Evolutionary conservation across 2,888 invertebrate genomes (phyloP).

Genomic region (Julus scandinavius): DNA sequence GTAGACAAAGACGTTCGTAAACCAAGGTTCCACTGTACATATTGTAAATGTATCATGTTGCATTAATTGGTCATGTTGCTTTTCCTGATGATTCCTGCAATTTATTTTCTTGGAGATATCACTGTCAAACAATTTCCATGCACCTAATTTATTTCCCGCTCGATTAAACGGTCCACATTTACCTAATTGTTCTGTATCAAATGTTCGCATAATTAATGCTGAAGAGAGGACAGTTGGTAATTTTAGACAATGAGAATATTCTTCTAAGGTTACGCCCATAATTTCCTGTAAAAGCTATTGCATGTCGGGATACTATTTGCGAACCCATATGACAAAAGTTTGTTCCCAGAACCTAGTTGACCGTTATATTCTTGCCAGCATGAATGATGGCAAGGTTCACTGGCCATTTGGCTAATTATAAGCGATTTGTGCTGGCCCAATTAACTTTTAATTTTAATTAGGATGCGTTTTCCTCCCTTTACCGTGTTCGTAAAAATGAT

Average conservation of each 20-base stretch:
- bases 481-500: conserved; percentile 4
- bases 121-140: too few species aligned
- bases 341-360: background rate
- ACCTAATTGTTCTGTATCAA: background rate
- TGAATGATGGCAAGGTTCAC: conserved; percentile 16
- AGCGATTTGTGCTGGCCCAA: conserved; percentile 27
- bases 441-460: conserved; percentile 38
- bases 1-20: too few species aligned
- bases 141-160: too few species aligned
- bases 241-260: background rate
- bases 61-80: too few species aligned
- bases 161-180: too few species aligned
- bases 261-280: background rate
- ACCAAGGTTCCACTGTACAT: too few species aligned
- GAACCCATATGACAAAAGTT: background rate
- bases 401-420: conserved; percentile 29
- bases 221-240: background rate
- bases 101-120: too few species aligned
- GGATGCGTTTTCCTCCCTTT: conserved; percentile 3
- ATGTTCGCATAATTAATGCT: background rate
- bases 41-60: too few species aligned
- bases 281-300: background rate
- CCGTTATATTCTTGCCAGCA: conserved; percentile 13
- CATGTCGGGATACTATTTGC: background rate
- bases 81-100: too few species aligned